Conservation (phyloP, 2,888 invertebrate genomes). For the Sminthurides aquaticus region DNA sequence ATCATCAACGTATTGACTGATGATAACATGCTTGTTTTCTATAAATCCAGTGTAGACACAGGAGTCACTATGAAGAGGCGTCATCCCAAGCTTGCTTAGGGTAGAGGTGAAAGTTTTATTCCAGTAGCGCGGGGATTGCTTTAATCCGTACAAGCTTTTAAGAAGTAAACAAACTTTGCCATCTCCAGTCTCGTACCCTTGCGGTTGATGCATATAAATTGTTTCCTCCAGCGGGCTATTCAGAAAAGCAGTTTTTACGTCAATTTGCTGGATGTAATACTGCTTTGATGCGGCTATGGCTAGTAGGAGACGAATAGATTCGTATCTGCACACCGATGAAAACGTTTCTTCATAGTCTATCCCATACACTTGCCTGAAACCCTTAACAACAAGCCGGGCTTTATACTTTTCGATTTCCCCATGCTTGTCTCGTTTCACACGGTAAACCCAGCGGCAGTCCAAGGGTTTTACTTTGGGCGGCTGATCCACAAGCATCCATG, state of each 20-base stretch:
- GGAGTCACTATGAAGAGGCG: slow-evolving; percentile 20
- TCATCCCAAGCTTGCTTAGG: slow-evolving; percentile 13
- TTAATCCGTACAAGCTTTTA: slow-evolving; percentile 36
- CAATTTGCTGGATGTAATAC: slow-evolving; percentile 5
- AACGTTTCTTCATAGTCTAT: slow-evolving; percentile 21
- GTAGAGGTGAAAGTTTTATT: slow-evolving; percentile 19
- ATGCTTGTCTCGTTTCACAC: slow-evolving; percentile 12
- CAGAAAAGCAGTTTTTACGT: slow-evolving; percentile 23
- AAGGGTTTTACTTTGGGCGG: not conserved
- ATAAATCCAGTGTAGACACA: slow-evolving; percentile 16
- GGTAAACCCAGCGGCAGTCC: slow-evolving; percentile 19
- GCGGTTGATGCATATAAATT: slow-evolving; percentile 16
- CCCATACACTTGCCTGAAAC: slow-evolving; percentile 13
- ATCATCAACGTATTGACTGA: slow-evolving; percentile 40
- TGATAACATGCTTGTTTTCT: slow-evolving; percentile 3
- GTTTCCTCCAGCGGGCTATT: slow-evolving; percentile 13
- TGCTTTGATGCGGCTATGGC: slow-evolving; percentile 9
- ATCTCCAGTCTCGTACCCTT: slow-evolving; percentile 7
- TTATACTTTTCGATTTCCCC: slow-evolving; percentile 9
- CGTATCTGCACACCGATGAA: slow-evolving; percentile 15
- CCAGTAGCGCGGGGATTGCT: slow-evolving; percentile 36
- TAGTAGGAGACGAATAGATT: slow-evolving; percentile 9
- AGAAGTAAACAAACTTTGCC: slow-evolving; percentile 26
- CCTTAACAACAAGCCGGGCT: too few relatives aligned
- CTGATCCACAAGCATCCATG: not conserved